These are phyloP conservation scores for Neoarius graeffei DNA, from an alignment of 2,113 vertebrate species.

Conservation along the genomic window DNA sequence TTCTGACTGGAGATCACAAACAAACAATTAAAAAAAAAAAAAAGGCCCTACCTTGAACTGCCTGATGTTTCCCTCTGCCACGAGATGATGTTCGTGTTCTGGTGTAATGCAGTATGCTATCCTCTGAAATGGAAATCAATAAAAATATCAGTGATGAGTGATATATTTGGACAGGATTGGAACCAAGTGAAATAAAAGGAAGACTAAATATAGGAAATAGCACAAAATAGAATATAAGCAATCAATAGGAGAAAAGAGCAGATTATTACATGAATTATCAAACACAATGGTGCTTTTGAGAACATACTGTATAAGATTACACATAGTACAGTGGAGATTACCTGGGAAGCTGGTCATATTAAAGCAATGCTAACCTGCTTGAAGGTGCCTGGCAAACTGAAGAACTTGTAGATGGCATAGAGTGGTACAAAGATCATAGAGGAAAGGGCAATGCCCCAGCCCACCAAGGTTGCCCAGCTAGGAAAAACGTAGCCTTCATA, in stretches of 20 bases:
- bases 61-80: slow-evolving; percentile 85
- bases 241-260: background rate
- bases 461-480: slow-evolving; percentile 84
- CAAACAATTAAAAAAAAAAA: too few species aligned
- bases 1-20: background rate
- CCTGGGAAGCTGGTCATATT: background rate
- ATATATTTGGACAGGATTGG: background rate
- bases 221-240: background rate
- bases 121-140: slow-evolving; percentile 74
- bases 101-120: slow-evolving; percentile 95
- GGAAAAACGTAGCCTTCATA: slow-evolving; percentile 93
- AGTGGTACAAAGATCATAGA: slow-evolving; percentile 91
- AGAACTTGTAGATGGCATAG: slow-evolving; percentile 90
- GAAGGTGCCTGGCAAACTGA: slow-evolving; percentile 81
- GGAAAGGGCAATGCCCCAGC: slow-evolving; percentile 91
- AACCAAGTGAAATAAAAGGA: background rate
- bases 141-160: slow-evolving; percentile 6
- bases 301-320: background rate
- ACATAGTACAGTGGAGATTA: background rate
- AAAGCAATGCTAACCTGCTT: slow-evolving; percentile 80
- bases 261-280: background rate
- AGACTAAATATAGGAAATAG: background rate
- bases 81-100: slow-evolving; percentile 90
- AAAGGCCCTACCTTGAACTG: slow-evolving; percentile 87
- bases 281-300: background rate